Base-by-base conservation (phyloP, 2,888 invertebrate species). In the Desoria tigrina region DNA sequence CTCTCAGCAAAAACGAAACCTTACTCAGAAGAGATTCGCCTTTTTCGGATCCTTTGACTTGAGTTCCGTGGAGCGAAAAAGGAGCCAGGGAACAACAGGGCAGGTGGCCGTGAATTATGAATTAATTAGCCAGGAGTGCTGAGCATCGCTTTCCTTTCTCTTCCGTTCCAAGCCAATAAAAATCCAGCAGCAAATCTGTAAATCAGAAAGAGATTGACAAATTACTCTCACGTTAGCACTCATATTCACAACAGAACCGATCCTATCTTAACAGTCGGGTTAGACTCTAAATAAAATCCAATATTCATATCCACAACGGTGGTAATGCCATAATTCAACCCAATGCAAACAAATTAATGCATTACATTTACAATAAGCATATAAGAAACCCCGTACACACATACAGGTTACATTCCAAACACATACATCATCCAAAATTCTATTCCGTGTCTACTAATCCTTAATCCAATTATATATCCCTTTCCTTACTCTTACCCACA, bases 21-120 rank as follows among this genome's bases (percentile, higher is more conserved):
- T 51, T 54, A 27, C 53, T 53, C 7, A 24, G n/a, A n/a, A n/a
- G n/a, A 32, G 32, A 32, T 54, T 28, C n/a, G 23, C 51, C 26
- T 24, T 18, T 14, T 14, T 4, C 26, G 16, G 4, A 7, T 14
- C 24, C 4, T 23, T 51, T 51, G 24, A 16, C 32, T 26, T 54
- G 54, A 23, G 24, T 51, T 23, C 51, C 24, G 24, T 6, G 24
- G 32, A 27, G 54, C n/a, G 54, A 16, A 54, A 28, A 28, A 18
- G 26, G 32, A 28, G 32, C n/a, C 27, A 54, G 54, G 32, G 32
- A 32, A 32, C 32, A 32, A 32, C 32, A 32, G 32, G 32, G 32
- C 16, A 45, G 54, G 54, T 54, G 32, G 28, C 54, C 54, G 28
- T 54, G 54, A 54, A 54, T 54, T 54, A 54, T 54, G 54, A 54